phyloP scores from a whole-genome alignment of 2,113 vertebrate species.

The Passer montanus region DNA sequence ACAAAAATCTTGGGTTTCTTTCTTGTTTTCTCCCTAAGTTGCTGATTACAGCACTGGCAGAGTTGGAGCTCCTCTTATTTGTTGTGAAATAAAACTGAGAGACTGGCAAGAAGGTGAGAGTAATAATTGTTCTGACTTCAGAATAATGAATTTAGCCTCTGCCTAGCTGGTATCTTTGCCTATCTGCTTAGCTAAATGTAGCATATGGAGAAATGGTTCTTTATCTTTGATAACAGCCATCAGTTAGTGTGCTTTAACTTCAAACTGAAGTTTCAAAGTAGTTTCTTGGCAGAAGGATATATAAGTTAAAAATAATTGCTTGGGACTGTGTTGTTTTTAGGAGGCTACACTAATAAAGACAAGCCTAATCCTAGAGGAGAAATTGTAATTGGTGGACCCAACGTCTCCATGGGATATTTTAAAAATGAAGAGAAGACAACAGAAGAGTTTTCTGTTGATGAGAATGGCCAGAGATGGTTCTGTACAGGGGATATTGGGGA shows the following conservation, averaged over 20 bases:
- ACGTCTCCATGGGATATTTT: conserved; percentile 94
- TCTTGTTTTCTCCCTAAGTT: conserved; percentile 46
- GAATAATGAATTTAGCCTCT: neutral
- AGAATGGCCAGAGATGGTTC: conserved; percentile 93
- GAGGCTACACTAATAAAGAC: conserved; percentile 91
- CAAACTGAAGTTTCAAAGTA: neutral
- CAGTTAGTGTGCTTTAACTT: neutral
- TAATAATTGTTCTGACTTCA: neutral
- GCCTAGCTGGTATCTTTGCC: neutral
- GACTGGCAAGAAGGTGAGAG: conserved; percentile 94
- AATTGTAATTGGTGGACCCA: conserved; percentile 92
- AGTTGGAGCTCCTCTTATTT: conserved; percentile 94
- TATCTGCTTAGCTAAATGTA: neutral
- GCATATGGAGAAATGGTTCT: neutral
- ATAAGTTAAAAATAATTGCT: neutral
- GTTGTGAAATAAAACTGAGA: conserved; percentile 90
- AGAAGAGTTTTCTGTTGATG: conserved; percentile 87
- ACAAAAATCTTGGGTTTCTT: neutral
- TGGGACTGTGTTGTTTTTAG: conserved; percentile 68
- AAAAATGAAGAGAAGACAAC: conserved; percentile 79
- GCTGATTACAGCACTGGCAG: conserved; percentile 89
- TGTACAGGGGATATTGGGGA: conserved; percentile 96
- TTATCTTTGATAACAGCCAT: neutral
- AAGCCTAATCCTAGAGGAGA: conserved; percentile 93
- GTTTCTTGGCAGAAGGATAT: neutral